Evolutionary conservation across 2,797 vertebrate species (phyloP), one percentile per base, ranked within the genome.

Genomic region (Syngnathus acus): DNA sequence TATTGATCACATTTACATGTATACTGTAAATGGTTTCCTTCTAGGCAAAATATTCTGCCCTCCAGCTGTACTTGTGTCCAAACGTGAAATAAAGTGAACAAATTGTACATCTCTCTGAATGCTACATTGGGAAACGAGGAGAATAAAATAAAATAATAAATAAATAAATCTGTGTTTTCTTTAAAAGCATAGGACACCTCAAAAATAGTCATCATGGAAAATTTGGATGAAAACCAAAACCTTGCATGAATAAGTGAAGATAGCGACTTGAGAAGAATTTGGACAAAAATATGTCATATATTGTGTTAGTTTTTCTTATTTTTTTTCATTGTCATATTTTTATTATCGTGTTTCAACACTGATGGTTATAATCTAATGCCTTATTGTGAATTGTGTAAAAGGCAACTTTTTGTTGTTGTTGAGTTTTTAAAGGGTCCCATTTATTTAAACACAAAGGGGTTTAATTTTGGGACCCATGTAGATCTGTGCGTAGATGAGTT

Each of bases 1-100:
- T 55, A 42, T 75, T 68, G 38, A 75, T 62, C 55, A 42, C 68
- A 54, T 66, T 67, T 66, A n/a, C 59, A 32, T 55, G 70, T 58
- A 65, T 43, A 38, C 38, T 62, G 7, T 65, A 39, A 23, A 53
- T 40, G n/a, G 38, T 62, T 66, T 19, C 51, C 51, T 32, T 66
- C 45, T 5, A 70, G 21, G 45, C 9, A 26, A 8, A 38, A 14
- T 50, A 17, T 14, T 26, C 9, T 62, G n/a, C 7, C 62, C 8
- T 32, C 40, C 7, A 47, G 5, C 10, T 16, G 42, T 32, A 32
- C 4, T 67, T 62, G 51, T 63, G 69, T 70, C 69, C 57, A 61
- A 11, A 39, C 39, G 39, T n/a, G 38, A 43, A 32, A 32, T 13
- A 62, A 13, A 26, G 23, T 23, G 2, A 62, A 45, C 47, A n/a